A percentile compares a stretch with the other conserved stretches of the same genome.
These are phyloP conservation scores for Euproctis similis DNA, from an alignment of 2,888 invertebrate genomes.

Conservation along the genomic window DNA sequence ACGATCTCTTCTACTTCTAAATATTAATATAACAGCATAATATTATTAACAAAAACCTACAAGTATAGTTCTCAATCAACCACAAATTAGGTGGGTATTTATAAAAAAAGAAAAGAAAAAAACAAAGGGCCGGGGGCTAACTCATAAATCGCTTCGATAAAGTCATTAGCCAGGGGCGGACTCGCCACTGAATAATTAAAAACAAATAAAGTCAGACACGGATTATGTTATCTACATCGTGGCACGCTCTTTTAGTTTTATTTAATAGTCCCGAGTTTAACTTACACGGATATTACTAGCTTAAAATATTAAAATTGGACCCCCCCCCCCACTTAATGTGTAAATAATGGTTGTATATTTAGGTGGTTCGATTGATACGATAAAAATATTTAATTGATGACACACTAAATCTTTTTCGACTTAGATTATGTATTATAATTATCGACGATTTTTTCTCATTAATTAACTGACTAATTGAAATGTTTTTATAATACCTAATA, in stretches of 20 bases:
- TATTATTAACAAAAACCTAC: too few species aligned
- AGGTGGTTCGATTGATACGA: conserved; percentile 1
- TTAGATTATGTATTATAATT: too few species aligned
- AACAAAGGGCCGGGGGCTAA: conserved; percentile 48
- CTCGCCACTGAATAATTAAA: conserved; percentile 68
- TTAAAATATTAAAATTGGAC: conserved; percentile 25
- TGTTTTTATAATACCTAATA: too few species aligned
- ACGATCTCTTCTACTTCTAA: too few species aligned
- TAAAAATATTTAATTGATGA: too few species aligned
- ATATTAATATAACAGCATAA: too few species aligned
- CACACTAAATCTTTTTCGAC: too few species aligned
- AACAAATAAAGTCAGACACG: conserved; percentile 71
- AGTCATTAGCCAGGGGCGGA: conserved; percentile 72
- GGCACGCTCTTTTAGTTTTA: conserved; percentile 57
- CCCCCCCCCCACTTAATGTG: conserved; percentile 9
- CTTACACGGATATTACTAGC: conserved; percentile 34
- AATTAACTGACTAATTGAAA: too few species aligned
- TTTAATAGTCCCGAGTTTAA: conserved; percentile 49
- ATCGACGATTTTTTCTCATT: too few species aligned
- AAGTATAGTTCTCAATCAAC: conserved; percentile 45
- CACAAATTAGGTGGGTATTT: conserved; percentile 40
- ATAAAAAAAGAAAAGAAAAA: too few species aligned
- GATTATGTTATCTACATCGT: conserved; percentile 64
- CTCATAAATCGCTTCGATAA: conserved; percentile 65
- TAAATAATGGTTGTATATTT: conserved; percentile 8